Evolutionary conservation across 2,888 invertebrate genomes (phyloP), one percentile per base, ranked within the genome.

Genomic region (Eilema sororculum): DNA sequence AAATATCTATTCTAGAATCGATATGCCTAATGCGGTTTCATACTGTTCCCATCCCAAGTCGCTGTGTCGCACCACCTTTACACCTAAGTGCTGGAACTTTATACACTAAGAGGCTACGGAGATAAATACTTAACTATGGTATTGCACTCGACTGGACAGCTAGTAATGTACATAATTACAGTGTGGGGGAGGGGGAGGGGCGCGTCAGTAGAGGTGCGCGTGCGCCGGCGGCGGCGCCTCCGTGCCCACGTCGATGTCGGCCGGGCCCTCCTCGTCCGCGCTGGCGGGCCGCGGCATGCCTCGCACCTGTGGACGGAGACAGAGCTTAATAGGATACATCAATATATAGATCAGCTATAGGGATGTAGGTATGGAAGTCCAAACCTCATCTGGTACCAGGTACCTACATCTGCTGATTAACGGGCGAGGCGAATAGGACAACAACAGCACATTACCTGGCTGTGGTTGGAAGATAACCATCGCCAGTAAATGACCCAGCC

Each of bases 41-140:
- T n/a, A n/a, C n/a, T 2, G 9, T 28, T 28, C 12, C n/a, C 5
- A 22, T 22, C 13, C 12, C 12, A 20, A 37, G 20, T 33, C n/a
- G 37, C 72, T 59, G 65, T 56, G 65, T 62, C 71, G 66, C 59
- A 70, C 71, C 67, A 71, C 61, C 64, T 67, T 67, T 67, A 69
- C 68, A 65, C 33, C 67, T 25, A 66, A 77, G 81, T 78, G 78
- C 79, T 79, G 84, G 83, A 87, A 87, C 86, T 93, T 92, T 93
- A 89, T 92, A 93, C 92, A 94, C 85, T 83, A 82, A 92, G 91
- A 87, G 85, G 84, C 93, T 94, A 94, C 90, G 87, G 83, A 90
- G 89, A 94, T 95, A 95, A 94, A 95, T 94, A 94, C 93, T 94
- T 93, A 94, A 94, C 90, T 93, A 93, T 88, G 88, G 93, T 95